Evolutionary conservation across 2,888 invertebrate species (phyloP).

Genomic region (Hoplodrina blanda): DNA sequence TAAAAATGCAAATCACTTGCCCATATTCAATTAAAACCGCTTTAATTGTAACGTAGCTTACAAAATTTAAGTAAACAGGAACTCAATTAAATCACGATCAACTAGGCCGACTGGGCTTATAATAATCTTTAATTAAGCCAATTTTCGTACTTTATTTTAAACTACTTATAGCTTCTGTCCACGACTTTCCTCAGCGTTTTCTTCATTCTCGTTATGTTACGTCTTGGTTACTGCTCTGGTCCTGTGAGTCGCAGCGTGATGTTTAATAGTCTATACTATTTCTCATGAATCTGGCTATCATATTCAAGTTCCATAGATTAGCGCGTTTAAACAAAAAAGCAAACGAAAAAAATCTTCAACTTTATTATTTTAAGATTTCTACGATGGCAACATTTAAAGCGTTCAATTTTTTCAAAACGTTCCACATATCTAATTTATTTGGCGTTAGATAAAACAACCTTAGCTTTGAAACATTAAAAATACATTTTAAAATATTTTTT

Average conservation of each 20-base stretch:
- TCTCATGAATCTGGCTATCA: no score
- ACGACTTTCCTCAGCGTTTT: no score
- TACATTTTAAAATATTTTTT: conserved; percentile 52
- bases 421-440: conserved; percentile 50
- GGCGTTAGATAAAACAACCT: conserved; percentile 49
- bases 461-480: conserved; percentile 52
- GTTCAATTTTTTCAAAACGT: conserved; percentile 19
- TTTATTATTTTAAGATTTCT: conserved; percentile 6
- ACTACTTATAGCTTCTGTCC: no score
- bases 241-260: no score
- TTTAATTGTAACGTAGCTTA: conserved; percentile 9
- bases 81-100: conserved; percentile 32
- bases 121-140: conserved; percentile 13
- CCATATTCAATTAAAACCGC: conserved; percentile 24
- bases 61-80: conserved; percentile 3
- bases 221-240: no score
- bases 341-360: no score
- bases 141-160: neutral
- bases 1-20: conserved; percentile 44
- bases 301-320: no score
- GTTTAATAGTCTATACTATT: no score
- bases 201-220: no score
- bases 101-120: conserved; percentile 3
- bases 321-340: no score
- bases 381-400: conserved; percentile 16